Evolutionary conservation across 2,797 vertebrate genomes (phyloP).

Genomic region (Poeciliopsis turneri): DNA sequence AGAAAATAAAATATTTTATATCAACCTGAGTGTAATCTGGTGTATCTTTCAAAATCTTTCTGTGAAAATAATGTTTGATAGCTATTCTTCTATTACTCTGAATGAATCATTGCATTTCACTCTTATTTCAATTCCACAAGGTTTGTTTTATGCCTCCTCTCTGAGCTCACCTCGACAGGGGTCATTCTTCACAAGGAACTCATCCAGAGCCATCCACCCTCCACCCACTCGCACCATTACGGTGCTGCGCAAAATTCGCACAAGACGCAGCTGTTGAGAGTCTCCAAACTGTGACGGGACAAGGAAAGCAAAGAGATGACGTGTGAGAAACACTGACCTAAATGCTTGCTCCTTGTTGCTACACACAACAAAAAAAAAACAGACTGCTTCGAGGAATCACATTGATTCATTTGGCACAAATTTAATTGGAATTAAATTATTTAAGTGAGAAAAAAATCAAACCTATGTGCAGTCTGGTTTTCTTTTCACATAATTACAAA

Average conservation of each 20-base stretch:
- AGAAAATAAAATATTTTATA: not conserved
- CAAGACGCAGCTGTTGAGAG: slow-evolving; percentile 96
- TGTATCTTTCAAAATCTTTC: not conserved
- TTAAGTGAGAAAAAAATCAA: not conserved
- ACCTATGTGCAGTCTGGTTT: slow-evolving; percentile 51
- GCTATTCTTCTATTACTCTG: no score
- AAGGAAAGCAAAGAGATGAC: slow-evolving; percentile 33
- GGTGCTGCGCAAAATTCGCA: slow-evolving; percentile 95
- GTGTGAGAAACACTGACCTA: slow-evolving; percentile 39
- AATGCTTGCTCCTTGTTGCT: slow-evolving; percentile 9
- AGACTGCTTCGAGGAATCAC: slow-evolving; percentile 28
- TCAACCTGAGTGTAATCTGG: not conserved
- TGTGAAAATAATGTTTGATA: not conserved
- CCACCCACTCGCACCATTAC: slow-evolving; percentile 99
- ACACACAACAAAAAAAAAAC: slow-evolving; percentile 55
- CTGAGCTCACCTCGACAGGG: slow-evolving; percentile 91
- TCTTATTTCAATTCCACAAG: not conserved
- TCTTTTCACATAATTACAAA: slow-evolving; percentile 31
- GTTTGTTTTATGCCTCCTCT: not conserved
- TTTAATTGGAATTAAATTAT: not conserved
- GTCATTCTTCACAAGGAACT: slow-evolving; percentile 99
- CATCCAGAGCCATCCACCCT: slow-evolving; percentile 99
- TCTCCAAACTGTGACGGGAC: slow-evolving; percentile 89
- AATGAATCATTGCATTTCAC: not conserved
- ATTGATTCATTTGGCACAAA: not conserved